Conservation (phyloP, 1,140 invertebrate genomes). For the Penaeus japonicus region DNA sequence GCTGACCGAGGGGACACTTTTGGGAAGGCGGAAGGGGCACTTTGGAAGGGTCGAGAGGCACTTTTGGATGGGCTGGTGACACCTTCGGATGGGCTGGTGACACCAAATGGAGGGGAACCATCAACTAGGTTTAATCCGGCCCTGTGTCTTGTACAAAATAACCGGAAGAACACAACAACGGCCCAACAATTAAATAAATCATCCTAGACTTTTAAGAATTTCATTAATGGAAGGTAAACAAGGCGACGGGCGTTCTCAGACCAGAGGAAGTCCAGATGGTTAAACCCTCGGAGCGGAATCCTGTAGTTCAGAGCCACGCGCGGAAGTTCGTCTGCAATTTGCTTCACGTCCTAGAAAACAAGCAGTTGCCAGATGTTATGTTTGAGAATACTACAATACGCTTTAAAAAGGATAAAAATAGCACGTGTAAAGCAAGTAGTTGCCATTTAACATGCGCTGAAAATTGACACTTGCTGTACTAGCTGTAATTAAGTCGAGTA, state of each 20-base stretch:
- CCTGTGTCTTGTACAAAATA: not conserved
- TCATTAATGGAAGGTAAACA: constrained; percentile 52
- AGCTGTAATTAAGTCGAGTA: no score
- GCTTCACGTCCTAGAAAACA: constrained; percentile 54
- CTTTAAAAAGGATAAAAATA: no score
- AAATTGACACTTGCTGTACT: no score
- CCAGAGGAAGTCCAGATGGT: constrained; percentile 64
- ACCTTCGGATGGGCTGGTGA: not conserved
- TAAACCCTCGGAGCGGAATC: constrained; percentile 60
- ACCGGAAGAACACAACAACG: no score
- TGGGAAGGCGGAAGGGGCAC: not conserved
- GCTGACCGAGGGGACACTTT: not conserved
- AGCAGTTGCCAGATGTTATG: no score
- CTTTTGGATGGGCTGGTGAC: not conserved
- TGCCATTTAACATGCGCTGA: no score
- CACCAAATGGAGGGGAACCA: not conserved
- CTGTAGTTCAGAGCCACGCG: constrained; percentile 41
- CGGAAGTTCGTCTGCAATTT: constrained; percentile 50
- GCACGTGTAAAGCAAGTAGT: no score
- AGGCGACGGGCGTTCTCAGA: constrained; percentile 63
- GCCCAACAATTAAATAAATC: no score
- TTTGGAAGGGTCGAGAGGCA: not conserved
- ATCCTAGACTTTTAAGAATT: not conserved
- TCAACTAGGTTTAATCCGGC: not conserved
- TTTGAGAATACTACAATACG: no score